These are phyloP conservation scores for Colletes gigas DNA, from an alignment of 1,140 invertebrate genomes.

Conservation along the genomic window DNA sequence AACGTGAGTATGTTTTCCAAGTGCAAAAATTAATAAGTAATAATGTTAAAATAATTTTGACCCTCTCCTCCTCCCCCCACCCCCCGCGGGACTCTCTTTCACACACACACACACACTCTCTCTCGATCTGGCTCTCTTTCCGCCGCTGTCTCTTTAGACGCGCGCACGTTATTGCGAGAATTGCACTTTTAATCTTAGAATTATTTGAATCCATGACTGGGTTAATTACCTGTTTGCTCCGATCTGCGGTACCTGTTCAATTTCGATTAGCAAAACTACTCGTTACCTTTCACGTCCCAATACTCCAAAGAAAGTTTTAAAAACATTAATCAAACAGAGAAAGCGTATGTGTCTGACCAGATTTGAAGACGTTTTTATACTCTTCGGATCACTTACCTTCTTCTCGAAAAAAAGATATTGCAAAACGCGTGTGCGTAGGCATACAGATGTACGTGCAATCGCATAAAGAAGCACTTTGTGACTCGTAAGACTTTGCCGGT, in stretches of 20 bases:
- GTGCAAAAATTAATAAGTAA: slow-evolving; percentile 1
- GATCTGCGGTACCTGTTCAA: slow-evolving; percentile 22
- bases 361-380: slow-evolving; percentile 26
- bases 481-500: slow-evolving; percentile 36
- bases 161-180: not conserved
- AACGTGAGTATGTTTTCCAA: not conserved
- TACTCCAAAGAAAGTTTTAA: slow-evolving; percentile 64
- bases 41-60: not conserved
- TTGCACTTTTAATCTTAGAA: slow-evolving; percentile 12
- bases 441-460: slow-evolving; percentile 51
- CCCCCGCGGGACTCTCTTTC: too few relatives aligned
- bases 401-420: slow-evolving; percentile 44
- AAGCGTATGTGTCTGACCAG: slow-evolving; percentile 73
- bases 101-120: not conserved
- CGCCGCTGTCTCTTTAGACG: not conserved
- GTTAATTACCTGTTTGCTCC: slow-evolving; percentile 24
- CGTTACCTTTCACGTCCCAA: slow-evolving; percentile 68
- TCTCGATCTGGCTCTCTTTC: not conserved
- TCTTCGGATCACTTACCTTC: slow-evolving; percentile 44
- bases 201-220: not conserved
- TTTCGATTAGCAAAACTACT: slow-evolving; percentile 14
- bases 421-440: slow-evolving; percentile 47
- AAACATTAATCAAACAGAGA: slow-evolving; percentile 58
- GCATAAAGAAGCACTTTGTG: slow-evolving; percentile 53
- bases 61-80: too few relatives aligned